Evolutionary conservation across 2,888 invertebrate genomes (phyloP).

Genomic region (Leptopilina syphax): DNA sequence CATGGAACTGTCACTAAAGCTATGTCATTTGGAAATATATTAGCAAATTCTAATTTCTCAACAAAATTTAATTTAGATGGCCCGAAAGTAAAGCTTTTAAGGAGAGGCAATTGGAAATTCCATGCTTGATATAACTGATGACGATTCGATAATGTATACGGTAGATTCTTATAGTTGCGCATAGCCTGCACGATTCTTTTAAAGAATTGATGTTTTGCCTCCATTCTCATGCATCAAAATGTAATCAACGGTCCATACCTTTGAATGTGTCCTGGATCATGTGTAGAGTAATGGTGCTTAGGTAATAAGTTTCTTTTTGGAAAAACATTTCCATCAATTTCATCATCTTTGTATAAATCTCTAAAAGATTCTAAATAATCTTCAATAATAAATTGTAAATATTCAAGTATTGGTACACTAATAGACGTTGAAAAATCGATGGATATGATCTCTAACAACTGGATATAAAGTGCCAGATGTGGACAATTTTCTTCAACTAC

Average conservation of each 20-base stretch:
- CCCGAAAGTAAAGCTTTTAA: background rate
- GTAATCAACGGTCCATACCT: slow-evolving; percentile 11
- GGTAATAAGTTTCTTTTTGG: background rate
- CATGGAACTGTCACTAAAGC: background rate
- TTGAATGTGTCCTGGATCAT: slow-evolving; percentile 17
- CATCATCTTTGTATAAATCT: background rate
- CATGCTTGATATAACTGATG: slow-evolving; percentile 37
- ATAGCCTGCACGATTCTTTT: no score
- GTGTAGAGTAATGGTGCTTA: background rate
- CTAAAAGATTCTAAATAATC: slow-evolving; percentile 13
- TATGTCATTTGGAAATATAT: background rate
- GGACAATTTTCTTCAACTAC: slow-evolving; percentile 12
- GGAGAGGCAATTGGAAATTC: background rate
- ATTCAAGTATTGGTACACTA: slow-evolving; percentile 11
- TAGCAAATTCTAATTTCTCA: background rate
- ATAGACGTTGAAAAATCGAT: slow-evolving; percentile 1
- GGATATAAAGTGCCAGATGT: slow-evolving; percentile 21
- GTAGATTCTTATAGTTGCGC: no score
- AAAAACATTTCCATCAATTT: background rate
- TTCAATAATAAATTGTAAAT: slow-evolving; percentile 27
- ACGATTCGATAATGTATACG: no score
- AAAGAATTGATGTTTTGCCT: slow-evolving; percentile 40
- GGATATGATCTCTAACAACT: slow-evolving; percentile 16
- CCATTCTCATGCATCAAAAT: slow-evolving; percentile 35
- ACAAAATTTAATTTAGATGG: background rate